phyloP scores from a whole-genome alignment of 2,888 invertebrate species.

The Morinoia aosen region DNA sequence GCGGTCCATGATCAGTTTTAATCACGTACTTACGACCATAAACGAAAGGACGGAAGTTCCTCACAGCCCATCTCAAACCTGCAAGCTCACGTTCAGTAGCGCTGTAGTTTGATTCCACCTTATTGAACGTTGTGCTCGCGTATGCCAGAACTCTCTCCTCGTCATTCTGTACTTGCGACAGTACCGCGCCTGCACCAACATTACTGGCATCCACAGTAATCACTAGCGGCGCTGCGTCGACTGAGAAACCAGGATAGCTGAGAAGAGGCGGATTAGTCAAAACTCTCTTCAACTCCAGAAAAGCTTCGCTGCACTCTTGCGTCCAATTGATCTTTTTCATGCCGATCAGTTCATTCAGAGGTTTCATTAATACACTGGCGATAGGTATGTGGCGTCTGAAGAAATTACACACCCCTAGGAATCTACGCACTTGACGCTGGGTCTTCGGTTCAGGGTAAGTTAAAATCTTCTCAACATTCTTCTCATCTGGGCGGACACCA shows the following conservation, averaged over 20 bases:
- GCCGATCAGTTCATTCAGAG: neutral
- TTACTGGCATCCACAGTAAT: slow-evolving; percentile 10
- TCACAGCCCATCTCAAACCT: slow-evolving; percentile 10
- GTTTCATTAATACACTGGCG: neutral
- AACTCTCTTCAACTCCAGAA: neutral
- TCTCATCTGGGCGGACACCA: neutral
- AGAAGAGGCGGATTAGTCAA: neutral
- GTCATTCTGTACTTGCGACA: neutral
- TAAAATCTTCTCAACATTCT: neutral
- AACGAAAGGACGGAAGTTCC: neutral
- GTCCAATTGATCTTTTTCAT: slow-evolving; percentile 12
- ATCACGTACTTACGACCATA: neutral
- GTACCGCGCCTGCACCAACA: neutral
- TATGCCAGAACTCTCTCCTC: slow-evolving; percentile 1
- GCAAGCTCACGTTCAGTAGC: slow-evolving; percentile 40
- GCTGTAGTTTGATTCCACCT: slow-evolving; percentile 47
- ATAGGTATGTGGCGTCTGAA: neutral
- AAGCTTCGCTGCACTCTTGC: neutral
- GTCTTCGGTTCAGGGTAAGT: neutral
- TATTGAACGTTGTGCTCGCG: slow-evolving; percentile 21
- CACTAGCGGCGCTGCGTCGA: neutral
- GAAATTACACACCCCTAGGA: neutral
- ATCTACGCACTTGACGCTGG: neutral
- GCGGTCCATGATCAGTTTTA: neutral
- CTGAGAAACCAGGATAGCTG: neutral